phyloP scores from a whole-genome alignment of 2,113 vertebrate species.

The Poeciliopsis prolifica region DNA sequence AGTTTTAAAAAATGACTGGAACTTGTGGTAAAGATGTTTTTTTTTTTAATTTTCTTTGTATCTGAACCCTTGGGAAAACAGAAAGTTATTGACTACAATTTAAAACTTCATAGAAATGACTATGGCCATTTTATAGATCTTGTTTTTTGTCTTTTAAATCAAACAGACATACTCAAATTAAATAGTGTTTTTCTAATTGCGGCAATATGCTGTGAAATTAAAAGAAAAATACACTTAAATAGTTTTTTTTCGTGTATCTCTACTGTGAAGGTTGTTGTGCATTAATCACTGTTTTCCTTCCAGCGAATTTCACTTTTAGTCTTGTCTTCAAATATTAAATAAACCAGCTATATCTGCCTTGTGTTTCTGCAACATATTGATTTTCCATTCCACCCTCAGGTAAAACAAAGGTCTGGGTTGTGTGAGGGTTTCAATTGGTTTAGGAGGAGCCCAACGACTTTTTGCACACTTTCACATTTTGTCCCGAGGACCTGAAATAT shows the following conservation, averaged over 20 bases:
- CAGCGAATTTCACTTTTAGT: background rate
- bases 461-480: background rate
- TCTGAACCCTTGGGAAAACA: background rate
- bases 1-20: too few relatives aligned
- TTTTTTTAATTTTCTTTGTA: background rate
- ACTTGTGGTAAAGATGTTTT: background rate
- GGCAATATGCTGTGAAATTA: background rate
- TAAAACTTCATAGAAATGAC: background rate
- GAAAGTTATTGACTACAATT: background rate
- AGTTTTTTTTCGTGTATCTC: background rate
- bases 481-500: background rate
- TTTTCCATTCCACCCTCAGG: background rate
- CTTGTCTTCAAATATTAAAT: background rate
- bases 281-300: background rate
- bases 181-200: background rate
- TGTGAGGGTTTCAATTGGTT: background rate
- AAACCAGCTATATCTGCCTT: background rate
- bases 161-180: too few relatives aligned
- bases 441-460: background rate
- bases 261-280: too few relatives aligned
- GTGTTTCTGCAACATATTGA: background rate
- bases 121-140: background rate
- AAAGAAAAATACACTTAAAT: background rate
- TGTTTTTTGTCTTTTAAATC: too few relatives aligned
- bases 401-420: background rate